Evolutionary conservation across 1,140 invertebrate species (phyloP).

Genomic region (Rhyacophila brunnea): DNA sequence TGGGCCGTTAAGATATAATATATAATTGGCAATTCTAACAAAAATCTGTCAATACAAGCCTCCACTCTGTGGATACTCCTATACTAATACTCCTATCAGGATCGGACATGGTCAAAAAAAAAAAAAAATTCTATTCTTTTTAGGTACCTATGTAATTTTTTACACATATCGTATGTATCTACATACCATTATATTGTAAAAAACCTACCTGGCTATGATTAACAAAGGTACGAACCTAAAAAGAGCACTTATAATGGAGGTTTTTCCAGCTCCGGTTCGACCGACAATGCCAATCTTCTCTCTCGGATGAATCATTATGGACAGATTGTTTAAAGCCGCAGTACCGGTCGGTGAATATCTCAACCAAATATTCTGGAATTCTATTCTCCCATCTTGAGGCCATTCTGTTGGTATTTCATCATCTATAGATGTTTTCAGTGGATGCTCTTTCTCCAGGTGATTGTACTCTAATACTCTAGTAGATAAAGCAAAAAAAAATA

Average conservation of each 20-base stretch:
- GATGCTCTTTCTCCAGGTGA: slow-evolving; percentile 42
- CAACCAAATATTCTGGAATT: slow-evolving; percentile 54
- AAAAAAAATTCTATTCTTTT: no score
- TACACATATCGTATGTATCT: no score
- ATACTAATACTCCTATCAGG: no score
- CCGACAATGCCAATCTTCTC: slow-evolving; percentile 59
- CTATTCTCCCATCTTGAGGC: slow-evolving; percentile 62
- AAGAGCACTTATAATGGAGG: slow-evolving; percentile 61
- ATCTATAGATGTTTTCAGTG: slow-evolving; percentile 35
- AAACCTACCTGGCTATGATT: no score
- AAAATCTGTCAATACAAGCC: no score
- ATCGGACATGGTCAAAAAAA: no score
- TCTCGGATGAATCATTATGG: slow-evolving; percentile 53
- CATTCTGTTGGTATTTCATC: slow-evolving; percentile 58
- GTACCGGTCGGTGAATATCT: slow-evolving; percentile 51
- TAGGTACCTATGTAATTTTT: no score
- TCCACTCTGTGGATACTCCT: no score
- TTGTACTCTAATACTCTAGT: slow-evolving; percentile 44
- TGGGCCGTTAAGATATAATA: no score
- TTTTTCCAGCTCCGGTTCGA: slow-evolving; percentile 67
- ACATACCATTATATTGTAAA: no score
- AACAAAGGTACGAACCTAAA: slow-evolving; percentile 7
- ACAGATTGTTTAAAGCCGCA: slow-evolving; percentile 57
- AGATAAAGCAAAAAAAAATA: slow-evolving; percentile 21
- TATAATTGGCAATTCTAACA: no score